Evolutionary conservation across 2,113 vertebrate species (phyloP).

Genomic region (Emydura subglobosa): DNA sequence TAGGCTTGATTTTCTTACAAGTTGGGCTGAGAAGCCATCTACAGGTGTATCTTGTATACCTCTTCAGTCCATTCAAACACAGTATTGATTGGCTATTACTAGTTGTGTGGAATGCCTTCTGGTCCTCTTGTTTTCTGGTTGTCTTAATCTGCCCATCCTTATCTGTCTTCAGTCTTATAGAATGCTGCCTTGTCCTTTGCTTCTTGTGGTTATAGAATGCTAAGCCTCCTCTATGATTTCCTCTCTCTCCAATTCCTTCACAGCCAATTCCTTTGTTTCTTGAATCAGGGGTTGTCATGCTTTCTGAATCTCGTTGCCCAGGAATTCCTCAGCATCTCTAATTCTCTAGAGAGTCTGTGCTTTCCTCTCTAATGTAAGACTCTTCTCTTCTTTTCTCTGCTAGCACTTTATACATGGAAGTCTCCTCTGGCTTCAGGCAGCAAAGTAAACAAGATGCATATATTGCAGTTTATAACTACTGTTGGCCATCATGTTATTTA

Average conservation of each 20-base stretch:
- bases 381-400: not conserved
- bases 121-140: not conserved
- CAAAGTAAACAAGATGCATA: not conserved
- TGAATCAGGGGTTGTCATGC: not conserved
- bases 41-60: not conserved
- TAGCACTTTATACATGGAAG: not conserved
- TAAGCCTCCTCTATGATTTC: not conserved
- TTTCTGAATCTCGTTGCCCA: not conserved
- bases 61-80: not conserved
- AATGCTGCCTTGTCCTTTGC: not conserved
- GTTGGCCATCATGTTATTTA: not conserved
- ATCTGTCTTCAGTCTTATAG: not conserved
- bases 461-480: not conserved
- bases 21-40: not conserved
- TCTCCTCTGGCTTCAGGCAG: not conserved
- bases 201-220: not conserved
- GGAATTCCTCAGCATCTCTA: not conserved
- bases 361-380: not conserved
- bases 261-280: not conserved
- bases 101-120: not conserved
- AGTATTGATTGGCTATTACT: not conserved
- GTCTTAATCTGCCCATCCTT: not conserved
- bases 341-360: not conserved
- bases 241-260: not conserved
- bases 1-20: not conserved